A percentile compares a stretch with the other conserved stretches of the same genome.
Evolutionary conservation across 2,888 invertebrate genomes (phyloP).

Genomic region (Unio delphinus): DNA sequence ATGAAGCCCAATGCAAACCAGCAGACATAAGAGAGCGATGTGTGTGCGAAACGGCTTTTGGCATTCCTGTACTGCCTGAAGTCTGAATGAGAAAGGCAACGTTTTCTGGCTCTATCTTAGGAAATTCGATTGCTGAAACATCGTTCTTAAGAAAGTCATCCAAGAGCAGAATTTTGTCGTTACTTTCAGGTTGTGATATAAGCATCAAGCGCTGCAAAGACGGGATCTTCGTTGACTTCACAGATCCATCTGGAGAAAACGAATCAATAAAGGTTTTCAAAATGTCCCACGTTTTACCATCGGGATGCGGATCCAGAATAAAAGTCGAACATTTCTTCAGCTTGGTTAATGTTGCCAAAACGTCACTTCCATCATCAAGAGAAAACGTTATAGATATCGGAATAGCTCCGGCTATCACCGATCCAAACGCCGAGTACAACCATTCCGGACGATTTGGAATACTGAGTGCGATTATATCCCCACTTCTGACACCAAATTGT

Average conservation of each 20-base stretch:
- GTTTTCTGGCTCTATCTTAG: neutral
- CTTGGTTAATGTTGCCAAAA: neutral
- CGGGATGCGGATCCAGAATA: slow-evolving; percentile 16
- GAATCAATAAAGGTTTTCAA: slow-evolving; percentile 8
- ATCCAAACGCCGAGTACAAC: neutral
- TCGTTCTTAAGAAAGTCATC: neutral
- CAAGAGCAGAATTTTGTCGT: too few relatives aligned
- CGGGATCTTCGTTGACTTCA: too few relatives aligned
- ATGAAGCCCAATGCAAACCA: too few relatives aligned
- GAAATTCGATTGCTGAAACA: neutral
- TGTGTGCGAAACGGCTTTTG: too few relatives aligned
- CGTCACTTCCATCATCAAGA: neutral
- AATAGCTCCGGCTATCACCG: slow-evolving; percentile 1
- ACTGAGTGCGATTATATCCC: slow-evolving; percentile 1
- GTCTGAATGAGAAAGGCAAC: slow-evolving; percentile 1
- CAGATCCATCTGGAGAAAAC: too few relatives aligned
- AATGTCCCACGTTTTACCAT: slow-evolving; percentile 13
- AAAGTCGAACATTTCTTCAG: slow-evolving; percentile 12
- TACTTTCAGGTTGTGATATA: too few relatives aligned
- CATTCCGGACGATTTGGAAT: slow-evolving; percentile 1
- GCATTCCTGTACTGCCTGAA: slow-evolving; percentile 4
- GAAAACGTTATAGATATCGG: slow-evolving; percentile 2
- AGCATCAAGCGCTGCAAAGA: too few relatives aligned
- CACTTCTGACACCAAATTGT: neutral
- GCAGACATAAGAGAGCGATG: too few relatives aligned